These are phyloP conservation scores for Shinisaurus crocodilurus DNA, from an alignment of 2,113 vertebrate species.

Conservation along the genomic window DNA sequence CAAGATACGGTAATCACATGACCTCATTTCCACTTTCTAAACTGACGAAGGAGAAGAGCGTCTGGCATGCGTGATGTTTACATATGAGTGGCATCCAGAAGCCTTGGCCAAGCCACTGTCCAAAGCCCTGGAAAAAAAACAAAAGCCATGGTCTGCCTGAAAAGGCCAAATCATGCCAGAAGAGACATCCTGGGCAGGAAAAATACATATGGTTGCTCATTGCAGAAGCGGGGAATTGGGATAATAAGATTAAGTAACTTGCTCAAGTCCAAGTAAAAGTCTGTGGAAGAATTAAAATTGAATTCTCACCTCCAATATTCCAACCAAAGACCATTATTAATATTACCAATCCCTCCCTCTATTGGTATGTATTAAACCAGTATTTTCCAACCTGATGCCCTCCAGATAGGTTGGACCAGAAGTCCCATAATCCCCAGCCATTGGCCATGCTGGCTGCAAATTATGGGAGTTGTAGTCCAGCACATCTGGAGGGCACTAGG, in stretches of 20 bases:
- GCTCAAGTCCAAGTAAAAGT: not conserved
- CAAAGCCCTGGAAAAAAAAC: not conserved
- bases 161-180: too few relatives aligned
- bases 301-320: not conserved
- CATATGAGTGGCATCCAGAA: conserved; percentile 52
- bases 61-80: conserved; percentile 55
- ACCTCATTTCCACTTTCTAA: conserved; percentile 49
- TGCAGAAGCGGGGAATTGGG: not conserved
- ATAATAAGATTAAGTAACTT: not conserved
- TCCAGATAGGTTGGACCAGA: not conserved
- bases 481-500: not conserved
- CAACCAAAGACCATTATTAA: not conserved
- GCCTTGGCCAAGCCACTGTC: conserved; percentile 43
- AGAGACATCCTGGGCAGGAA: not conserved
- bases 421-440: too few relatives aligned
- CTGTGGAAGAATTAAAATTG: not conserved
- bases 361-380: not conserved
- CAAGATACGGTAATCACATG: conserved; percentile 56
- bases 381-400: not conserved
- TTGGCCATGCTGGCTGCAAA: too few relatives aligned
- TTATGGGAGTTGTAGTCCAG: too few relatives aligned
- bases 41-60: conserved; percentile 54
- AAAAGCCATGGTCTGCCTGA: not conserved
- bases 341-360: not conserved
- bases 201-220: too few relatives aligned